phyloP scores from a whole-genome alignment of 2,888 invertebrate genomes.

The Melitaea athalia region DNA sequence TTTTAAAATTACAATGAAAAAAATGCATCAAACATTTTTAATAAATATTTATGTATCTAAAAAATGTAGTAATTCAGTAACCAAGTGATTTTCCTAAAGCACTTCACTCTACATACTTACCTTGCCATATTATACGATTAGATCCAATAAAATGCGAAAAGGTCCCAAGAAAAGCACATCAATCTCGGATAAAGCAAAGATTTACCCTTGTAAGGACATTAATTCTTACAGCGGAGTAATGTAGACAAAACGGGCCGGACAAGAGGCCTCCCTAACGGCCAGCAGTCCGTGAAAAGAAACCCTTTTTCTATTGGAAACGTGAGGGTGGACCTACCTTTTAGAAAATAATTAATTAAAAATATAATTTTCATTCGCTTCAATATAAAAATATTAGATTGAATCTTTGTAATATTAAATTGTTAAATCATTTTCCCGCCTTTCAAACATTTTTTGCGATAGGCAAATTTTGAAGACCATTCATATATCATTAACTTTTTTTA shows the following conservation, averaged over 20 bases:
- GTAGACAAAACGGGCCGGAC: constrained; percentile 55
- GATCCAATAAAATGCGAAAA: constrained; percentile 33
- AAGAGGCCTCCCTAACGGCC: constrained; percentile 48
- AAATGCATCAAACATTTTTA: too few species aligned
- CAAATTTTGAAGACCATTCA: too few species aligned
- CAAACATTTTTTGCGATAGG: background rate
- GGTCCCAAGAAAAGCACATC: constrained; percentile 42
- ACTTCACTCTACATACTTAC: background rate
- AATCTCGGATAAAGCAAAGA: constrained; percentile 51
- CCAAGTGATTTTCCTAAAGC: background rate
- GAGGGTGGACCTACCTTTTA: constrained; percentile 29
- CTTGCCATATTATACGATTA: background rate
- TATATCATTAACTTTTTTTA: too few species aligned
- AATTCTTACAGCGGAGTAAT: constrained; percentile 62
- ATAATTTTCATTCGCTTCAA: background rate
- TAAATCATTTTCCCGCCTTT: background rate
- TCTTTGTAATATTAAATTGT: background rate
- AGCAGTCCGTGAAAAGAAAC: constrained; percentile 70
- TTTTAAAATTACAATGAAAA: too few species aligned
- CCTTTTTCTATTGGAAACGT: constrained; percentile 55
- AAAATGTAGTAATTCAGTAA: too few species aligned
- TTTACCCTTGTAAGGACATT: constrained; percentile 62
- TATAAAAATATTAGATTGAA: background rate
- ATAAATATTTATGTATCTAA: too few species aligned
- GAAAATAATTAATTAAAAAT: background rate